phyloP scores from a whole-genome alignment of 2,888 invertebrate genomes.

The Acanthoscelides obtectus region DNA sequence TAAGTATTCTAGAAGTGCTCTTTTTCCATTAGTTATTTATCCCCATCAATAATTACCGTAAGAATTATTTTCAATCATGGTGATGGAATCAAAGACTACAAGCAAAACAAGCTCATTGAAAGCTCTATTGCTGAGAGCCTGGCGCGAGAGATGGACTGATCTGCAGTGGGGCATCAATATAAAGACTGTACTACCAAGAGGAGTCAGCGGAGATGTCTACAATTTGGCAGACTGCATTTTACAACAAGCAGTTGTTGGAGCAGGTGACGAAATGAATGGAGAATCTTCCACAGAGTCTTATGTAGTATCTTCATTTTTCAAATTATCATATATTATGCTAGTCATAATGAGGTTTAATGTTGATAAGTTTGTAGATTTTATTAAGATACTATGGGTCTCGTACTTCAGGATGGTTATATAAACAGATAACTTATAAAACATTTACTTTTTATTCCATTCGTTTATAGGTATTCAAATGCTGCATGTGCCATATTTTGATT shows the following conservation, averaged over 20 bases:
- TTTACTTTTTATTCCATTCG: too few species aligned
- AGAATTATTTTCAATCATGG: conserved; percentile 14
- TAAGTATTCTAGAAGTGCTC: not conserved
- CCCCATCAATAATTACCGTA: not conserved
- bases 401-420: too few species aligned
- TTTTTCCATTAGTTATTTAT: not conserved
- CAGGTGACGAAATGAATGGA: conserved; percentile 39
- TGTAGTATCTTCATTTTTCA: too few species aligned
- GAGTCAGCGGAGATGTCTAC: conserved; percentile 92
- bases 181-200: conserved; percentile 75
- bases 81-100: conserved; percentile 76
- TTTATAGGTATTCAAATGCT: too few species aligned
- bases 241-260: conserved; percentile 90
- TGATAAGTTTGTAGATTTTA: too few species aligned
- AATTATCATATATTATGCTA: too few species aligned
- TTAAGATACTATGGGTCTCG: too few species aligned
- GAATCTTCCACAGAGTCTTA: too few species aligned
- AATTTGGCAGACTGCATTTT: conserved; percentile 89
- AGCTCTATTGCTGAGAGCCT: conserved; percentile 77
- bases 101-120: conserved; percentile 79
- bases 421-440: too few species aligned
- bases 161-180: conserved; percentile 95
- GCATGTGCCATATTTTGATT: too few species aligned
- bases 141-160: conserved; percentile 94
- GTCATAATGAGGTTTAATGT: too few species aligned